Conservation (phyloP, 2,888 invertebrate species). For the Clepsis dumicolana region DNA sequence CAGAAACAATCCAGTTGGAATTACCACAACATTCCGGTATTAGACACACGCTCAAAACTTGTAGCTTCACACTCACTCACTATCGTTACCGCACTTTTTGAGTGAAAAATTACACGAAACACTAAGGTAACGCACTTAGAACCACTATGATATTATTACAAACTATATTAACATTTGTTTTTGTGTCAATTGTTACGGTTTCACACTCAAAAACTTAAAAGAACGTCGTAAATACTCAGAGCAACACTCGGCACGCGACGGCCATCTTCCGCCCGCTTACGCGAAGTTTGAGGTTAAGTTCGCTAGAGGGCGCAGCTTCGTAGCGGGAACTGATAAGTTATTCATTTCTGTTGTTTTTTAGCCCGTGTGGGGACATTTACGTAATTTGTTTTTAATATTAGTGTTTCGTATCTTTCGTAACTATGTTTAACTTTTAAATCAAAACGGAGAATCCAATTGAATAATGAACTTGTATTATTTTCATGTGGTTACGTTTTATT, state of each 20-base stretch:
- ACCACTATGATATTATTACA: constrained; percentile 53
- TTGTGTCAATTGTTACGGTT: constrained; percentile 58
- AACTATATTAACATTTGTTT: constrained; percentile 62
- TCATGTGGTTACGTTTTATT: not conserved
- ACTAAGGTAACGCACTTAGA: constrained; percentile 57
- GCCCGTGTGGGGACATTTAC: not conserved
- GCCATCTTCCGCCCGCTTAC: constrained; percentile 84
- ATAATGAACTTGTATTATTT: not conserved
- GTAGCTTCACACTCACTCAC: constrained; percentile 74
- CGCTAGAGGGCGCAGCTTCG: constrained; percentile 68
- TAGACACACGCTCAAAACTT: constrained; percentile 78
- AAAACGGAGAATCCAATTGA: not conserved
- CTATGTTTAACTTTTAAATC: too few species aligned
- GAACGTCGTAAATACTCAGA: constrained; percentile 79
- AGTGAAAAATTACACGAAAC: constrained; percentile 67
- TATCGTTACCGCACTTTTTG: constrained; percentile 74
- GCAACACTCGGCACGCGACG: constrained; percentile 81
- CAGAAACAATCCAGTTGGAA: constrained; percentile 77
- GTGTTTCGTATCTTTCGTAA: too few species aligned
- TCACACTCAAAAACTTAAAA: constrained; percentile 73
- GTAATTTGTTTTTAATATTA: too few species aligned
- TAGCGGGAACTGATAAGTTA: constrained; percentile 13
- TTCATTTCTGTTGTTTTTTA: not conserved
- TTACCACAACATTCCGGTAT: constrained; percentile 79
- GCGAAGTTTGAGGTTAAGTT: constrained; percentile 69